Base-by-base conservation (phyloP, 2,888 invertebrate species). In the Drosophila cognata region DNA sequence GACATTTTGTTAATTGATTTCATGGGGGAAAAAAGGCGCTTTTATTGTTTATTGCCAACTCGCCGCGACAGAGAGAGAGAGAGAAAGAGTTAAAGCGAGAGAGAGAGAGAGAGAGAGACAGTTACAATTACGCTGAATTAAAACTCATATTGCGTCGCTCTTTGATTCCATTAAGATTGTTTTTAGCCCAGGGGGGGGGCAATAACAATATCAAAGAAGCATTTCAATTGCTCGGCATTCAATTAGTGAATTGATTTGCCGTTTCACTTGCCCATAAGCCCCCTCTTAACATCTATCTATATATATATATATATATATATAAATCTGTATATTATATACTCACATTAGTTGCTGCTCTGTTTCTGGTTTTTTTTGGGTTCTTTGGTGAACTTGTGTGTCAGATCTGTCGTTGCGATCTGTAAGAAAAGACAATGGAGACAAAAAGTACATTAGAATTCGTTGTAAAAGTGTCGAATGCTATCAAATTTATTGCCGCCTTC, bases 381-480 rank as follows among this genome's bases (percentile, higher is more conserved):
- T 31, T 16, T 43, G 52, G 43, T 72, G 50, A 52, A 48, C 60
- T 76, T 46, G 21, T 52, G 25, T n/a, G 29, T 48, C 21, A 21
- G 55, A 36, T 69, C 50, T 46, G 46, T 46, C 75, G 64, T 41
- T 68, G 58, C 25, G 74, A 81, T 69, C 81, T 81, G 66, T 56
- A 73, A 69, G 4, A n/a, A n/a, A 21, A 57, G 31, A 63, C 25
- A 62, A 53, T 8, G 29, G 2, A 60, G 10, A 36, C 33, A 33
- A 31, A 25, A 18, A 33, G 50, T 46, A 46, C 62, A 67, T 79
- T 81, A 70, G 61, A 52, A 13, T 35, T 72, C 56, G 61, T 66
- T 86, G 90, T 91, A 91, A 91, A 91, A 89, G 78, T 90, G 91
- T 91, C 91, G 91, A 91, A 81, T 81, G 73, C 59, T 69, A 81